These are phyloP conservation scores for Vanessa atalanta DNA, from an alignment of 1,140 invertebrate species.

Conservation along the genomic window DNA sequence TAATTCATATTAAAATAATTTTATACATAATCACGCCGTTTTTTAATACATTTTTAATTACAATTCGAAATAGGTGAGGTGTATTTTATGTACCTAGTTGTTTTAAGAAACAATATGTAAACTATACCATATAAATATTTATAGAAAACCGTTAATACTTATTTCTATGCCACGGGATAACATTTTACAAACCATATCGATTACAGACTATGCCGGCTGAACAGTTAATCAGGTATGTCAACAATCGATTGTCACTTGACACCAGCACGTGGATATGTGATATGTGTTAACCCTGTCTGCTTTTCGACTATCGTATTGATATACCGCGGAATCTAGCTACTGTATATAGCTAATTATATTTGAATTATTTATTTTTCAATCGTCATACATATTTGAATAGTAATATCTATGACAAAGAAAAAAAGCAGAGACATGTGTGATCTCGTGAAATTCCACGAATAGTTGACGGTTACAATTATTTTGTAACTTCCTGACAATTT, in stretches of 20 bases:
- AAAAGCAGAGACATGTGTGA: not conserved
- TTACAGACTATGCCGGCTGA: slow-evolving; percentile 1
- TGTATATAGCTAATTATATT: not conserved
- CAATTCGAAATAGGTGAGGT: too few species aligned
- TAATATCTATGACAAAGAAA: not conserved
- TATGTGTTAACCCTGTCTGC: slow-evolving; percentile 5
- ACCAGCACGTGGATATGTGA: slow-evolving; percentile 5
- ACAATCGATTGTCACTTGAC: slow-evolving; percentile 5
- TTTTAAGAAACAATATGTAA: too few species aligned
- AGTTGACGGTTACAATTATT: not conserved
- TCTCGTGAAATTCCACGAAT: not conserved
- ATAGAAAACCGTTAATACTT: not conserved
- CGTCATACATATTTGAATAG: not conserved
- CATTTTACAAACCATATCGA: not conserved
- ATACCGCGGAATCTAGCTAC: not conserved
- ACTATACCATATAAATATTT: too few species aligned
- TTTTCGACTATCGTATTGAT: slow-evolving; percentile 5
- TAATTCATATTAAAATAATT: too few species aligned
- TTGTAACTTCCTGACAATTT: not conserved
- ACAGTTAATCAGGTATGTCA: slow-evolving; percentile 9
- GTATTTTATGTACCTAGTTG: too few species aligned
- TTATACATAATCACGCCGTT: too few species aligned
- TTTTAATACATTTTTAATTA: too few species aligned
- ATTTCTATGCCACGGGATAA: not conserved
- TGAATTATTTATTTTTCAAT: not conserved